These are phyloP conservation scores for Arion vulgaris DNA, from an alignment of 1,140 invertebrate genomes.

Conservation along the genomic window DNA sequence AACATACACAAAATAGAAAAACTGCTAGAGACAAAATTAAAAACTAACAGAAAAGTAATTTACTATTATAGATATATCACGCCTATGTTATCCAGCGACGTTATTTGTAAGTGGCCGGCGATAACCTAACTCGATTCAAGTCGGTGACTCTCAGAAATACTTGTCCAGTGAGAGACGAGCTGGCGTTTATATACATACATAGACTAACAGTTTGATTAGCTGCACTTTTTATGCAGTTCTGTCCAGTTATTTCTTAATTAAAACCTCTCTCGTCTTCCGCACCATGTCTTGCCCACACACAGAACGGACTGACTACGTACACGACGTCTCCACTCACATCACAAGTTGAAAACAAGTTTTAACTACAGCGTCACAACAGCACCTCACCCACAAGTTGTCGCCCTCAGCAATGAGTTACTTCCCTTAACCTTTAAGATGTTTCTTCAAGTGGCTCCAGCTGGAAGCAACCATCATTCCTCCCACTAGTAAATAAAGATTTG, in stretches of 20 bases:
- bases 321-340: background rate
- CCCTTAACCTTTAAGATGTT: background rate
- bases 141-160: background rate
- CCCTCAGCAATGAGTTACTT: background rate
- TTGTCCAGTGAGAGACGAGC: background rate
- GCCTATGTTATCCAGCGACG: background rate
- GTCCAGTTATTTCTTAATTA: background rate
- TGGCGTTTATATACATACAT: background rate
- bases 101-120: background rate
- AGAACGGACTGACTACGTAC: background rate
- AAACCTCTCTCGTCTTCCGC: background rate
- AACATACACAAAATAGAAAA: too few species aligned
- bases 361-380: background rate
- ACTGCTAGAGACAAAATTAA: too few species aligned
- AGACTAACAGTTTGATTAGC: background rate
- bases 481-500: background rate
- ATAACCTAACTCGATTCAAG: background rate
- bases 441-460: background rate
- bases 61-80: background rate
- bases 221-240: background rate
- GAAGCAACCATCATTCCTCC: background rate
- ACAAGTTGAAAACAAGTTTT: background rate
- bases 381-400: constrained; percentile 3
- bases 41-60: too few species aligned
- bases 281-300: background rate